Evolutionary conservation across 64 coral and sea anemone species (phyloP), one percentile per base, ranked within the genome.

Genomic region (Montipora foliosa): DNA sequence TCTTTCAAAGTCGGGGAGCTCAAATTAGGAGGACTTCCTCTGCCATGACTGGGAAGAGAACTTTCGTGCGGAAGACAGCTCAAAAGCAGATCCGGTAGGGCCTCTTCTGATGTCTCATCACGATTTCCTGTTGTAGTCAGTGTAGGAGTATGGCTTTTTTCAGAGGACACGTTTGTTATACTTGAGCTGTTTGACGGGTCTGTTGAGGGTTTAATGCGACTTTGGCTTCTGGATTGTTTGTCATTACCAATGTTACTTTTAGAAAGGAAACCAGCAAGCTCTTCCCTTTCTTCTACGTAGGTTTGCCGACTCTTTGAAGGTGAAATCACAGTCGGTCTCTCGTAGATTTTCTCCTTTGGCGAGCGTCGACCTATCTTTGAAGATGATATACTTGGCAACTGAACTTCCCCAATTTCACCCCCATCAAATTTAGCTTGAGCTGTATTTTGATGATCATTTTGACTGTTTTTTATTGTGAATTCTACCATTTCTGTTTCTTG

Each of bases 61-160:
- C 67, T 64, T 5, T 86, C 82, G 1, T 8, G 44, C 5, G 62
- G 19, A 71, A 45, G 44, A 47, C 62, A 86, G 66, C 66, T 86
- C 6, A 86, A 86, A 49, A 86, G 62, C n/a, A 86, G 82, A 21
- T 86, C 82, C 5, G 82, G 82, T 47, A 86, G 62, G 16, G 68
- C 66, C 4, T 86, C 82, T 72, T 46, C 62, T 12, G 45, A 8
- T 70, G 45, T 24, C 62, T 86, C 71, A 12, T 86, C 82, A 11
- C 17, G 0, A 7, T 86, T 64, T 22, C 44, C 61, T 0, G 20
- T 47, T 86, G 67, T 50, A 5, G 66, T 45, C 13, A 22, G 11
- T 24, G 82, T 64, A 49, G 68, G 15, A 17, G 47, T 19, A 50
- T 86, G 44, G 47, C 62, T 78, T 46, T 78, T 78, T 2, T 78